Evolutionary conservation across 23 tunicate species (phyloP), one percentile per base, ranked within the genome.

Genomic region (Styela clava): DNA sequence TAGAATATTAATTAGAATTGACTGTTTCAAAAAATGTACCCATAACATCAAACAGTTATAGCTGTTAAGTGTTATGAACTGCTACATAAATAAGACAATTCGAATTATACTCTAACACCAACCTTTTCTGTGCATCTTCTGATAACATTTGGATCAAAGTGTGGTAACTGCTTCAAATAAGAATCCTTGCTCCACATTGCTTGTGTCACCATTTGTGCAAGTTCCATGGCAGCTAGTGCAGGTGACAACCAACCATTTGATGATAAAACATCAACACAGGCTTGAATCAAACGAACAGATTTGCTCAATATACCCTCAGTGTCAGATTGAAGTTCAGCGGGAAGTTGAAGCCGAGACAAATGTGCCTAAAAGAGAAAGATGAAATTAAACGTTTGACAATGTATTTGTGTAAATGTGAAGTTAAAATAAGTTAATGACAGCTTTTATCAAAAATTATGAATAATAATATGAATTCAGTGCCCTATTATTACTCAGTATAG

Each of bases 241-340:
- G 99, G 99, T 22, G 91, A 86, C 30, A 95, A 82, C 99, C 99
- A 95, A 32, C 99, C 99, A 62, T 95, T 95, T 33, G 99, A 95
- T 3, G 99, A 89, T 64, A 95, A 78, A 0, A 95, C 99, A 74
- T 95, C 99, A n/a, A 95, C 99, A 77, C 99, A 95, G 29, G 99
- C 99, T 67, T 88, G 81, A 12, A 88, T 84, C n/a, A 86, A 79
- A 25, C 99, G 96, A 23, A 95, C 82, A 16, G 92, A 82, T 61
- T 89, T 89, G 72, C 86, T 80, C 0, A 95, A 74, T 29, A 95
- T 90, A 26, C 71, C 83, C 78, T 95, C 95, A 19, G 95, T 90
- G 72, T 95, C 99, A 3, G 95, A 78, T 61, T 79, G 85, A 3
- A 95, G 85, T 56, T 95, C 99, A 23, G 99, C 95, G 2, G 99